Evolutionary conservation across 2,113 vertebrate species (phyloP).

Genomic region (Centrocercus urophasianus): DNA sequence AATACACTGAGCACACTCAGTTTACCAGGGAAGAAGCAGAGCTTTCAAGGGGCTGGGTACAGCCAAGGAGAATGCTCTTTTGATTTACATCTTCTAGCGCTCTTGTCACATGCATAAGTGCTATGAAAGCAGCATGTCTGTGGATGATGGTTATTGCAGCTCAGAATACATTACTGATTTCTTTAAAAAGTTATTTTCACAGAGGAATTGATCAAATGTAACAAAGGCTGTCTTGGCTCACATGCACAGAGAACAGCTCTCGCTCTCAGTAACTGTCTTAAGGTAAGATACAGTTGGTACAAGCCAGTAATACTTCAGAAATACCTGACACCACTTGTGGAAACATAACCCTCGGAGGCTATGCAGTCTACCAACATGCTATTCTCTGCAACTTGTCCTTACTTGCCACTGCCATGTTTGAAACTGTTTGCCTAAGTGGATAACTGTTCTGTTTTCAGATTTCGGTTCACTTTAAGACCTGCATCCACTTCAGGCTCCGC

Average conservation of each 20-base stretch:
- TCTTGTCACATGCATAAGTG: background rate
- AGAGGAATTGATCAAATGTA: background rate
- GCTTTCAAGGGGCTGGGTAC: conserved; percentile 31
- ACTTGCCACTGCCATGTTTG: background rate
- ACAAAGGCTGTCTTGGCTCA: background rate
- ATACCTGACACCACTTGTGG: background rate
- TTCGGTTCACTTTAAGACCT: background rate
- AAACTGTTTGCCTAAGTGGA: background rate
- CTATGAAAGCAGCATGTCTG: background rate
- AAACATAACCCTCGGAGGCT: background rate
- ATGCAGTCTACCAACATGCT: background rate
- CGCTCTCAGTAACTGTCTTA: background rate
- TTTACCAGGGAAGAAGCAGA: conserved; percentile 41
- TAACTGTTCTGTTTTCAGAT: background rate
- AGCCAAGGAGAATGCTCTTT: conserved; percentile 41
- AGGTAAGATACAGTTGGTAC: background rate
- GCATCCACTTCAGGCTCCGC: background rate
- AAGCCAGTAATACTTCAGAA: background rate
- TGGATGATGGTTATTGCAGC: conserved; percentile 4
- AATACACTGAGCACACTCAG: conserved; percentile 29
- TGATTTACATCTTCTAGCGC: conserved; percentile 41
- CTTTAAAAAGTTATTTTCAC: background rate
- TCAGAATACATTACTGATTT: background rate
- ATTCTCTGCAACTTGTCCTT: background rate
- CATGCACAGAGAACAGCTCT: background rate